Evolutionary conservation across 2,888 invertebrate genomes (phyloP).

Genomic region (Nomada lathburiana): DNA sequence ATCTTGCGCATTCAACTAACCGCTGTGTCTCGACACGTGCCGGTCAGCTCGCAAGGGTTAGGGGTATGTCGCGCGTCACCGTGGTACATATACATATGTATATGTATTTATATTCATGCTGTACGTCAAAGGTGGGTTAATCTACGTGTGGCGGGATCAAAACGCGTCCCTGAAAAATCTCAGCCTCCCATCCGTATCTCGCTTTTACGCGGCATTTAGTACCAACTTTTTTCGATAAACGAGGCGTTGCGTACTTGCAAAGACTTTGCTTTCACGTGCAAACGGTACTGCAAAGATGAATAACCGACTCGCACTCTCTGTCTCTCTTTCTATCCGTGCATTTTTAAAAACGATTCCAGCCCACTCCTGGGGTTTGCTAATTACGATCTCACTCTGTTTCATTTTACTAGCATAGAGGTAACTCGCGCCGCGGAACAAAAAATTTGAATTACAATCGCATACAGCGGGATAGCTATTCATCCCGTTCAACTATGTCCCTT

Average conservation of each 20-base stretch:
- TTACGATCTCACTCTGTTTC: slow-evolving; percentile 41
- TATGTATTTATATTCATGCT: slow-evolving; percentile 41
- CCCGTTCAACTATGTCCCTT: slow-evolving; percentile 9
- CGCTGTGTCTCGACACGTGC: slow-evolving; percentile 60
- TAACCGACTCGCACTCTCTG: slow-evolving; percentile 8
- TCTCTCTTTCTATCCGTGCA: not conserved
- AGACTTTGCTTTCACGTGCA: slow-evolving; percentile 45
- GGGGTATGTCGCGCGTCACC: slow-evolving; percentile 36
- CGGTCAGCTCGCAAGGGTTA: slow-evolving; percentile 50
- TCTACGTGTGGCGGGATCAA: slow-evolving; percentile 39
- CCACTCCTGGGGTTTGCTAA: slow-evolving; percentile 27
- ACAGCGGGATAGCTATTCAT: slow-evolving; percentile 45
- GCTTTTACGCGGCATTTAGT: slow-evolving; percentile 39
- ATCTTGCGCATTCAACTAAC: slow-evolving; percentile 54
- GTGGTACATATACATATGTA: slow-evolving; percentile 25
- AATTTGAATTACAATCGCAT: slow-evolving; percentile 59
- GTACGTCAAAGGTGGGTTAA: slow-evolving; percentile 41
- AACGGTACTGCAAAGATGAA: slow-evolving; percentile 45
- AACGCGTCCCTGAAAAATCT: slow-evolving; percentile 52
- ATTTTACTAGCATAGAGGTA: slow-evolving; percentile 16
- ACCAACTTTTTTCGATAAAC: slow-evolving; percentile 16
- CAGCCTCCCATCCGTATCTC: slow-evolving; percentile 5
- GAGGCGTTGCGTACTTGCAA: slow-evolving; percentile 42
- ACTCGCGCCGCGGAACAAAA: slow-evolving; percentile 26
- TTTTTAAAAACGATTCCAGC: slow-evolving; percentile 30